phyloP scores from a whole-genome alignment of 2,797 vertebrate species.

The Hippopotamyrus pictus region DNA sequence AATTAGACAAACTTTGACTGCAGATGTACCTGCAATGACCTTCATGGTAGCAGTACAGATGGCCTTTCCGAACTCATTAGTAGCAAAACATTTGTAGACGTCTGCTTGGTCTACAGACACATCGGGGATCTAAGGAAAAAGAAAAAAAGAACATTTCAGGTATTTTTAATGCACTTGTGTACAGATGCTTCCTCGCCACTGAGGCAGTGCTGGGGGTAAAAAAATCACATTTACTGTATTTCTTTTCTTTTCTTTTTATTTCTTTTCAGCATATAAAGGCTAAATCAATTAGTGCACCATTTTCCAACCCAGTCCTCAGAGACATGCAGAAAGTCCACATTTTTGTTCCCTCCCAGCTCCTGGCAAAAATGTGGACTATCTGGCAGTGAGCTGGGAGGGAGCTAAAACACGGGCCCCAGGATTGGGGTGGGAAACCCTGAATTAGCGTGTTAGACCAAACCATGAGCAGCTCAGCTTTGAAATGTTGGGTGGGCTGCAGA shows the following conservation, averaged over 20 bases:
- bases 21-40: slow-evolving; percentile 68
- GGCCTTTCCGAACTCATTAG: slow-evolving; percentile 74
- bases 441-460: not conserved
- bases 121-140: slow-evolving; percentile 63
- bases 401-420: not conserved
- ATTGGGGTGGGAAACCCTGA: not conserved
- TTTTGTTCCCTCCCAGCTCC: not conserved
- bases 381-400: not conserved
- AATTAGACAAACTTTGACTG: slow-evolving; percentile 13
- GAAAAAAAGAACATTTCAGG: not conserved
- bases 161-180: not conserved
- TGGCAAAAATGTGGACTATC: not conserved
- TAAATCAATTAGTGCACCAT: not conserved
- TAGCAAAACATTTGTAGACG: slow-evolving; percentile 70
- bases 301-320: not conserved
- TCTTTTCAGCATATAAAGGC: not conserved
- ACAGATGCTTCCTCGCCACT: not conserved
- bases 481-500: not conserved
- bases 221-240: not conserved
- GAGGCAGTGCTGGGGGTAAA: not conserved
- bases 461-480: not conserved
- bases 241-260: not conserved
- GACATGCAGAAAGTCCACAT: not conserved
- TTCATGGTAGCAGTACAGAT: slow-evolving; percentile 67
- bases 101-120: slow-evolving; percentile 66